These are phyloP conservation scores for Cossypha niveicapilla DNA, from an alignment of 2,797 vertebrate species.

Conservation along the genomic window DNA sequence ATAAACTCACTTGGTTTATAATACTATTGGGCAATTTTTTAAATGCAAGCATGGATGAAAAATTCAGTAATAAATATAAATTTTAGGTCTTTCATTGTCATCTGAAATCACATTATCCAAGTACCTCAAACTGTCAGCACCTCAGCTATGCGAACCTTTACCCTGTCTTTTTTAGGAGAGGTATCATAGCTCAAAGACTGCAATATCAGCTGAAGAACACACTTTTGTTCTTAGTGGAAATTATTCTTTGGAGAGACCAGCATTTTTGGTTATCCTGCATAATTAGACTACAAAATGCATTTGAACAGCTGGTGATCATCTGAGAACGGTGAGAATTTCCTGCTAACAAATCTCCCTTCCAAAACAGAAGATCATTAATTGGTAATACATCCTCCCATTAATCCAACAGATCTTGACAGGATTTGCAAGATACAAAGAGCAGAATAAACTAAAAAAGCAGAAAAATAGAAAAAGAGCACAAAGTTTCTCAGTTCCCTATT, in stretches of 20 bases:
- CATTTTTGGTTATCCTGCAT: background rate
- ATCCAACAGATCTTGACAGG: background rate
- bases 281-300: background rate
- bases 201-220: background rate
- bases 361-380: background rate
- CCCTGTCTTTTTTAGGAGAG: background rate
- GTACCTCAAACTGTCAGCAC: background rate
- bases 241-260: background rate
- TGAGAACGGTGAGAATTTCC: slow-evolving; percentile 7
- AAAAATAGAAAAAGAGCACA: background rate
- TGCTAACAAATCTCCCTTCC: background rate
- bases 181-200: background rate
- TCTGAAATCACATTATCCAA: background rate
- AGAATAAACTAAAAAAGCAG: background rate
- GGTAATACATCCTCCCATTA: background rate
- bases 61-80: background rate
- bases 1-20: background rate
- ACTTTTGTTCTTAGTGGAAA: background rate
- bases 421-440: background rate
- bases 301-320: slow-evolving; percentile 19
- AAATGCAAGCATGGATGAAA: background rate
- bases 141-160: background rate
- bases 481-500: background rate
- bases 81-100: background rate
- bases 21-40: background rate